Conservation (phyloP, 2,888 invertebrate genomes). For the Esperia sulphurella region DNA sequence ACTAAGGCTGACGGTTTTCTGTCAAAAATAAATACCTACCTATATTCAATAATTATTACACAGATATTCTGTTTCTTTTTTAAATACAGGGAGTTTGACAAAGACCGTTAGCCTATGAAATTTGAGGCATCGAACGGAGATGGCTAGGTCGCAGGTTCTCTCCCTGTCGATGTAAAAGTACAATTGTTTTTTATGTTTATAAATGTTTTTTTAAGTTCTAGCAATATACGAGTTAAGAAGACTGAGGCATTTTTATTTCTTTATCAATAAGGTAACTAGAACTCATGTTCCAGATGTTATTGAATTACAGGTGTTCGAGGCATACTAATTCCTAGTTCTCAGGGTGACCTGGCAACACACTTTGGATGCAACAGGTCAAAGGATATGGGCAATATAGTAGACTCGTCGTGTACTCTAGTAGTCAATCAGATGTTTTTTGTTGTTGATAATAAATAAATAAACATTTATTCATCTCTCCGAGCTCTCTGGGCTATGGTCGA, state of each 20-base stretch:
- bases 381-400: too few species aligned
- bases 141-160: conserved; percentile 8
- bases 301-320: too few species aligned
- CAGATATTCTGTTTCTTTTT: background rate
- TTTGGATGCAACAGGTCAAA: too few species aligned
- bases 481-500: too few species aligned
- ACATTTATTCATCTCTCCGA: too few species aligned
- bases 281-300: too few species aligned
- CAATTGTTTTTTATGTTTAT: conserved; percentile 24
- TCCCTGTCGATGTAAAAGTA: conserved; percentile 19
- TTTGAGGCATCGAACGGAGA: conserved; percentile 13
- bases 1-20: background rate
- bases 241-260: conserved; percentile 15
- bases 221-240: conserved; percentile 25
- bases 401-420: too few species aligned
- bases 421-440: too few species aligned
- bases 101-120: background rate
- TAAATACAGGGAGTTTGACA: background rate
- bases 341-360: too few species aligned
- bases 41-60: background rate
- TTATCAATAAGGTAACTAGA: background rate
- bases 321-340: too few species aligned
- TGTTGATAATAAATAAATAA: too few species aligned
- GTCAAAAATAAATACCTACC: background rate
- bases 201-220: conserved; percentile 24